phyloP scores from a whole-genome alignment of 2,113 vertebrate genomes.

The Quiscalus mexicanus region DNA sequence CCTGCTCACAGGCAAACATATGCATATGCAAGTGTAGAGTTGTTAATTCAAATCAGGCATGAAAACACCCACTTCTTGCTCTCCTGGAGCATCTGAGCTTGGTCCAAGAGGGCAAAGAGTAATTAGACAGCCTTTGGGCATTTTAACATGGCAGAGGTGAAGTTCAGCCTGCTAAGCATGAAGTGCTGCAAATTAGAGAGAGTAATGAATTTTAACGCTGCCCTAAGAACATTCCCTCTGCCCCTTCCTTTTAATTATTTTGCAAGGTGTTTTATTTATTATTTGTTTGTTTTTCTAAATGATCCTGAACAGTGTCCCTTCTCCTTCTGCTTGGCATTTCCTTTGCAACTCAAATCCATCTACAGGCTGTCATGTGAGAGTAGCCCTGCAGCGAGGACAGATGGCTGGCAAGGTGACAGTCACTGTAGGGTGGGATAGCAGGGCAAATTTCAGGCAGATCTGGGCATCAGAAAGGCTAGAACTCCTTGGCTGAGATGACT shows the following conservation, averaged over 20 bases:
- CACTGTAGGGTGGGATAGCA: neutral
- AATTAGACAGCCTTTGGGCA: neutral
- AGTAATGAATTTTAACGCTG: constrained; percentile 7
- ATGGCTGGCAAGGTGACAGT: neutral
- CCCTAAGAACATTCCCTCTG: neutral
- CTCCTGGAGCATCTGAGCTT: neutral
- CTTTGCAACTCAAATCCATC: neutral
- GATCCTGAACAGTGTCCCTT: neutral
- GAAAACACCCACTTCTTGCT: neutral
- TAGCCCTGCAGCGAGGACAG: neutral
- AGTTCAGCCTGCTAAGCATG: neutral
- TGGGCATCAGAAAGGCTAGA: neutral
- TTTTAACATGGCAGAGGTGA: neutral
- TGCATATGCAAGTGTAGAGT: neutral
- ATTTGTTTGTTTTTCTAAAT: neutral
- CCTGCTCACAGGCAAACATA: neutral
- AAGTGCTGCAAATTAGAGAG: neutral
- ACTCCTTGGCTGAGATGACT: neutral
- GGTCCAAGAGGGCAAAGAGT: neutral
- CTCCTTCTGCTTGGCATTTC: neutral
- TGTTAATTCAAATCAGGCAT: neutral
- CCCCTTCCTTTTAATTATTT: neutral
- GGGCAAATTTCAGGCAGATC: neutral
- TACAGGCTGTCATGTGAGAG: neutral
- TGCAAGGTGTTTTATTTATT: neutral